Conservation (phyloP, 2,797 vertebrate species). For the Pachyuromys duprasi region DNA sequence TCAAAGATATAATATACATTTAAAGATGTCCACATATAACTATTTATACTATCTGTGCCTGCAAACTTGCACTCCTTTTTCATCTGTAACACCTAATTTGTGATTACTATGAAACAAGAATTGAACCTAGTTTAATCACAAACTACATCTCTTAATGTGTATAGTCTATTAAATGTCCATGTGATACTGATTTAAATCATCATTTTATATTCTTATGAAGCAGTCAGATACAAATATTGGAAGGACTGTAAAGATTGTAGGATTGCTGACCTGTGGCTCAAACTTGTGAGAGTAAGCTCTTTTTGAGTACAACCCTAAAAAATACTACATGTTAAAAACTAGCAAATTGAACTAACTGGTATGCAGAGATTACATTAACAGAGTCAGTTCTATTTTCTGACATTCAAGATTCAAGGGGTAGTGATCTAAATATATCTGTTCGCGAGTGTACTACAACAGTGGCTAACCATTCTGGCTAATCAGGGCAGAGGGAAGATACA, state of each 20-base stretch:
- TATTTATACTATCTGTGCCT: background rate
- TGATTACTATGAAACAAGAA: background rate
- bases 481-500: background rate
- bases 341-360: background rate
- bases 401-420: background rate
- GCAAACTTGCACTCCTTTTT: background rate
- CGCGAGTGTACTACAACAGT: background rate
- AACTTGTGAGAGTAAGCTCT: background rate
- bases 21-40: background rate
- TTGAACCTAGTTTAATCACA: background rate
- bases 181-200: background rate
- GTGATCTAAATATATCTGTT: background rate
- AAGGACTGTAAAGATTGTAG: background rate
- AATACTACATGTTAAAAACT: conserved; percentile 1
- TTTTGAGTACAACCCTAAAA: background rate
- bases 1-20: conserved; percentile 17
- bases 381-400: background rate
- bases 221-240: background rate
- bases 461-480: background rate
- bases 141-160: background rate
- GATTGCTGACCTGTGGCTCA: background rate
- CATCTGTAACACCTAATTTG: conserved; percentile 13
- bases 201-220: background rate
- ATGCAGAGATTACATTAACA: background rate
- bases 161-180: background rate